Base-by-base conservation (phyloP, 37 sponge, comb jelly and placozoan species). In the Lycopodina hypogea region DNA sequence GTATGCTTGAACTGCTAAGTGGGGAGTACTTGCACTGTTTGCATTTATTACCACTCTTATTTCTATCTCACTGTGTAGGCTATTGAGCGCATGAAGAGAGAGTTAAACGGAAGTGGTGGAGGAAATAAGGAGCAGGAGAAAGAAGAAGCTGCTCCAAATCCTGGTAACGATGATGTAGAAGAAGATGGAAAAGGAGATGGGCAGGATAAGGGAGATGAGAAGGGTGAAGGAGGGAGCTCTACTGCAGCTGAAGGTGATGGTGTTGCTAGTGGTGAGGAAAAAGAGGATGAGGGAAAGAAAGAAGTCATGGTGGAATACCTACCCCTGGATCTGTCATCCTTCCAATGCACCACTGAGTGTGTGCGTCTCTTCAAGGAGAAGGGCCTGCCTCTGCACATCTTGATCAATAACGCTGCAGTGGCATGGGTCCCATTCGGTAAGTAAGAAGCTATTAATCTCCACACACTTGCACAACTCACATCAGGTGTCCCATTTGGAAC, bases 321-420 rank as follows among this genome's bases (percentile, higher is more conserved):
- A 79, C 64, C 28, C 19, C 77, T 93, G 57, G 93, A 93, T 56
- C 77, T 93, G 58, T 62, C 80, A 40, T 93, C 93, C 35, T 67
- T 93, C 18, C 45, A 74, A 57, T 93, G 90, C 23, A 75, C 81
- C 24, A 88, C 82, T 58, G 57, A 85, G 24, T 93, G 88, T 48
- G 76, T 66, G 42, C 75, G 42, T 3, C 75, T 77, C 58, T 93
- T 85, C 83, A 81, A 79, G 69, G 82, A 79, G 76, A 88, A 79
- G 69, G 67, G 69, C 3, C 80, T 85, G 8, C 90, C 86, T 36
- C 90, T 93, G 9, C 93, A 93, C 74, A 76, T 93, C 55, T 79
- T 93, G 42, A 83, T 93, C 64, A 85, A 86, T 82, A 93, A 93
- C 82, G 93, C 93, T 71, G 93, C 82, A 29, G 78, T 93, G 69